Evolutionary conservation across 1,140 invertebrate species (phyloP).

Genomic region (Penaeus chinensis): DNA sequence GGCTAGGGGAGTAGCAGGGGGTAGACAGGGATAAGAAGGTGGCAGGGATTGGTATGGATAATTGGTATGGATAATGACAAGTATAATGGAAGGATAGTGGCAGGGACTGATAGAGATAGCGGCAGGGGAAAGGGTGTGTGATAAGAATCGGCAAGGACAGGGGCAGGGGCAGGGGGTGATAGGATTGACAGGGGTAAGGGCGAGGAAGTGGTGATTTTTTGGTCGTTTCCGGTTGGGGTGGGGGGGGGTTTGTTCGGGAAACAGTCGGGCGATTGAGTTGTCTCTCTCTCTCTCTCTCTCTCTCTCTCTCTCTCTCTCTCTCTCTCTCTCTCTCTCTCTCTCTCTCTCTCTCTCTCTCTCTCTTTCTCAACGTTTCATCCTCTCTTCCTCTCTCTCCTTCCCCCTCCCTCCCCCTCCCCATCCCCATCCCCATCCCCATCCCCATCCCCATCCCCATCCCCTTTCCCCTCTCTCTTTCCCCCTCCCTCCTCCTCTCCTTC

Average conservation of each 20-base stretch:
- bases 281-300: conserved; percentile 8
- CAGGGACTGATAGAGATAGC: not conserved
- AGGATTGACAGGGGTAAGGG: not conserved
- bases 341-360: not conserved
- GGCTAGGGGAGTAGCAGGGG: too few species aligned
- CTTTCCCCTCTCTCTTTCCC: not conserved
- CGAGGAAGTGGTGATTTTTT: not conserved
- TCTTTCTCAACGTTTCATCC: not conserved
- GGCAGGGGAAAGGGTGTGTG: not conserved
- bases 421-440: too few species aligned
- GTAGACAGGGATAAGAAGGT: too few species aligned
- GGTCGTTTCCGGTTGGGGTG: not conserved
- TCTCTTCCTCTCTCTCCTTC: not conserved
- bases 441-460: not conserved
- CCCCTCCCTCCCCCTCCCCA: not conserved
- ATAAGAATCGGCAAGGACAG: not conserved
- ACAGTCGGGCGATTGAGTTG: not conserved
- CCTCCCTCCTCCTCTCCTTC: not conserved
- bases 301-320: conserved; percentile 44
- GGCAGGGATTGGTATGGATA: too few species aligned
- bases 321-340: conserved; percentile 26
- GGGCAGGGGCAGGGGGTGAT: not conserved
- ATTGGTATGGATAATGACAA: too few species aligned
- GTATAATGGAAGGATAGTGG: not conserved
- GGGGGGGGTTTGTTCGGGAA: not conserved